Percentiles rank a stretch among this genome's conserved stretches.
These are phyloP conservation scores for Anas bahamensis DNA, from an alignment of 2,797 vertebrate species.

Conservation along the genomic window DNA sequence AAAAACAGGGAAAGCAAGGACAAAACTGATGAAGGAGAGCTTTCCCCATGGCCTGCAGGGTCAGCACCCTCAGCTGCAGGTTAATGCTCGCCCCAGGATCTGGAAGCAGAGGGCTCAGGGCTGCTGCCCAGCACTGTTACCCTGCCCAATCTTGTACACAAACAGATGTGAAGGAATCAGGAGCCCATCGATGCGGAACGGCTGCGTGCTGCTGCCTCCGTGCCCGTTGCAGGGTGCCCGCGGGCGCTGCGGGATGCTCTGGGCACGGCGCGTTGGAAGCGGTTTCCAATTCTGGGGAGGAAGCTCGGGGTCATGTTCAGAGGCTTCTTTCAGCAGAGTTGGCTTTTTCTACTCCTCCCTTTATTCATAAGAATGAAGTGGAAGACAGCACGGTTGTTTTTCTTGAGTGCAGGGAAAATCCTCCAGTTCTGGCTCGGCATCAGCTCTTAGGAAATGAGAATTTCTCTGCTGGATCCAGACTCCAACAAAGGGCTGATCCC, in stretches of 20 bases:
- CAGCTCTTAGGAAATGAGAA: neutral
- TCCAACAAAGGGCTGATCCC: neutral
- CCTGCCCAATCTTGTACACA: rapidly evolving
- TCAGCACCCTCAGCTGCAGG: rapidly evolving
- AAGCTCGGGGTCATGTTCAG: neutral
- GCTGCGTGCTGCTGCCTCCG: neutral
- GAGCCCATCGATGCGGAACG: rapidly evolving
- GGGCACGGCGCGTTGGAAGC: neutral
- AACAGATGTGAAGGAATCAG: neutral
- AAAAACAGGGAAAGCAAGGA: neutral
- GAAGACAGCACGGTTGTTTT: neutral
- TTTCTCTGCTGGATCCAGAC: neutral
- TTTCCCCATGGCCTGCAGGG: neutral
- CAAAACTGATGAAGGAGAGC: neutral
- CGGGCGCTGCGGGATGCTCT: neutral
- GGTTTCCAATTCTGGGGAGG: neutral
- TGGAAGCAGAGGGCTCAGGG: neutral
- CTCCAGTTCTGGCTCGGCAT: neutral
- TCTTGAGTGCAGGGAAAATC: neutral
- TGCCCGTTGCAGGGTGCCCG: neutral
- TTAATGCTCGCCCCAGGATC: neutral
- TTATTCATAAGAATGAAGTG: neutral
- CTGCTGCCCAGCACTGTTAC: neutral
- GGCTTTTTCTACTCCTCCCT: neutral
- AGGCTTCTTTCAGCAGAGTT: neutral